Evolutionary conservation across 2,113 vertebrate species (phyloP).

Genomic region (Eleginops maclovinus): DNA sequence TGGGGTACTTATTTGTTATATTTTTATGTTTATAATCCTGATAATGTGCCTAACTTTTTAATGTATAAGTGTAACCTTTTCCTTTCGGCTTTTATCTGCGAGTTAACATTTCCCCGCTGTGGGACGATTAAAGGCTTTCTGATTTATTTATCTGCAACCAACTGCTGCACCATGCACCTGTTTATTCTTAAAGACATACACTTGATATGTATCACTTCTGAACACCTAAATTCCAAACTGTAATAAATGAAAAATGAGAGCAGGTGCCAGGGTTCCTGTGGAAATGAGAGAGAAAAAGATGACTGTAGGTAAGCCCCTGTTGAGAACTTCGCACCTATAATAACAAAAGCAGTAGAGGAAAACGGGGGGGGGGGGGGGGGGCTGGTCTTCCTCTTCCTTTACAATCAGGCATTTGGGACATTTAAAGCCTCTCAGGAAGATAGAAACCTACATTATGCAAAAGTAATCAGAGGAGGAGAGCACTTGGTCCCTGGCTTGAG

Average conservation of each 20-base stretch:
- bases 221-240: background rate
- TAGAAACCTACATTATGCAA: slow-evolving; percentile 13
- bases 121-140: no score
- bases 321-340: slow-evolving; percentile 32
- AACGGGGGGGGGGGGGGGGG: background rate
- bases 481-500: background rate
- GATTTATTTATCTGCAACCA: background rate
- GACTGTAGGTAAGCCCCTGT: background rate
- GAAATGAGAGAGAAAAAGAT: slow-evolving; percentile 3
- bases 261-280: slow-evolving; percentile 10
- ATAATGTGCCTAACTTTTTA: no score
- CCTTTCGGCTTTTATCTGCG: no score
- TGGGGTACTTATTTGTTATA: no score
- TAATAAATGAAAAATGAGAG: background rate
- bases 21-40: no score
- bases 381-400: slow-evolving; percentile 14
- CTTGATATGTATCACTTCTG: background rate
- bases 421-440: slow-evolving; percentile 4
- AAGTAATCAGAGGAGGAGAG: slow-evolving; percentile 11
- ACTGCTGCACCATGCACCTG: background rate
- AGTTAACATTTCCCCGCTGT: no score
- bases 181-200: background rate
- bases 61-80: no score
- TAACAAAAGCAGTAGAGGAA: slow-evolving; percentile 29
- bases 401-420: slow-evolving; percentile 15